Conservation (phyloP, 2,888 invertebrate species). For the Chrysodeixis includens region DNA sequence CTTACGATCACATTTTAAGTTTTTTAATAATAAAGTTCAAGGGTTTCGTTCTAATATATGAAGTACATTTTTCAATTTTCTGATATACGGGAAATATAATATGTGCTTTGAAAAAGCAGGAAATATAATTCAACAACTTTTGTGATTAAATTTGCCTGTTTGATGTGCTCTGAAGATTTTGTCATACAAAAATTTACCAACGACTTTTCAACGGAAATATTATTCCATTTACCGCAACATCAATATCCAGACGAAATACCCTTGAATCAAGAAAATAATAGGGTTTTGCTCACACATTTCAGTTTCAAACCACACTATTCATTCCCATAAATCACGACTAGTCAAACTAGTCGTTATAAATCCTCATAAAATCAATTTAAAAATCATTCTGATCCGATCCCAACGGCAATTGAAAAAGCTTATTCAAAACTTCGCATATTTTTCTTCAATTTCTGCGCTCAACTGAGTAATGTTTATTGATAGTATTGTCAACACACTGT, state of each 20-base stretch:
- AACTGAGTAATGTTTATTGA: conserved; percentile 25
- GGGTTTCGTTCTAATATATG: neutral
- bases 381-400: neutral
- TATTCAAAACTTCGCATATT: conserved; percentile 21
- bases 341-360: neutral
- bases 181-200: too few relatives aligned
- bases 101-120: neutral
- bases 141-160: too few relatives aligned
- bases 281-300: neutral
- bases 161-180: too few relatives aligned
- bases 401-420: neutral
- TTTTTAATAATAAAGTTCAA: neutral
- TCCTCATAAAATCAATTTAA: neutral
- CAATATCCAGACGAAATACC: too few relatives aligned
- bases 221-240: too few relatives aligned
- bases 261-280: neutral
- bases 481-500: conserved; percentile 27
- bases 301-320: neutral
- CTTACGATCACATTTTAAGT: neutral
- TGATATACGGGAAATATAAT: neutral
- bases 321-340: neutral
- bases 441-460: conserved; percentile 19
- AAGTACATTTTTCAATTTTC: neutral
- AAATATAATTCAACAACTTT: too few relatives aligned
- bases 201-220: too few relatives aligned